phyloP scores from a whole-genome alignment of 2,888 invertebrate species.

The Lochmaea crataegi region DNA sequence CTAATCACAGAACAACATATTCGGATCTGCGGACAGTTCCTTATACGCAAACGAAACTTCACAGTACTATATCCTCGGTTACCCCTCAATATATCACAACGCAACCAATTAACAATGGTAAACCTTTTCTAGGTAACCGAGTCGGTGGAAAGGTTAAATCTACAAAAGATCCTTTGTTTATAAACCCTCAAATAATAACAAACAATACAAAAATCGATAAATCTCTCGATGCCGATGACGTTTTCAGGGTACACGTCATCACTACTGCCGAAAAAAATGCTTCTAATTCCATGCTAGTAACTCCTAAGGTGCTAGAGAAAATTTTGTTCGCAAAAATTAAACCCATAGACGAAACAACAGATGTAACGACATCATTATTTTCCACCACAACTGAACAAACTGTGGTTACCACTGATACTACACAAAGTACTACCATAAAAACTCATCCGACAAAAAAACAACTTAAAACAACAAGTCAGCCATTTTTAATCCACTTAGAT shows the following conservation, averaged over 20 bases:
- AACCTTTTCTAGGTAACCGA: constrained; percentile 59
- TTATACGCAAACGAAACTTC: constrained; percentile 45
- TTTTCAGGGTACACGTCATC: constrained; percentile 24
- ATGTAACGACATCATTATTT: neutral
- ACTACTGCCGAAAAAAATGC: constrained; percentile 21
- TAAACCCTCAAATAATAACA: constrained; percentile 23
- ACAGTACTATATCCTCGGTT: constrained; percentile 54
- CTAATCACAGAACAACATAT: constrained; percentile 61
- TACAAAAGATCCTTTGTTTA: constrained; percentile 24
- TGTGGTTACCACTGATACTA: neutral
- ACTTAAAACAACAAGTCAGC: constrained; percentile 5
- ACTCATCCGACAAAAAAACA: constrained; percentile 5
- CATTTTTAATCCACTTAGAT: constrained; percentile 19
- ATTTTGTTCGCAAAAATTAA: constrained; percentile 33
- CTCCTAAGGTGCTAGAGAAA: constrained; percentile 25
- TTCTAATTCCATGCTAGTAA: constrained; percentile 21
- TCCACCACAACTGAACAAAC: constrained; percentile 20
- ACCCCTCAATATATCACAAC: constrained; percentile 60
- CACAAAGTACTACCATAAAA: constrained; percentile 9
- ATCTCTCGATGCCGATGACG: constrained; percentile 17
- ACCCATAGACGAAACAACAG: constrained; percentile 23
- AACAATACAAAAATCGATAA: constrained; percentile 17
- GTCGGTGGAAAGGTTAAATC: constrained; percentile 50
- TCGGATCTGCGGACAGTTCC: constrained; percentile 58
- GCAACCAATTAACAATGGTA: constrained; percentile 60